Conservation (phyloP, 2,888 invertebrate species). For the Eudasyphora cyanicolor region DNA sequence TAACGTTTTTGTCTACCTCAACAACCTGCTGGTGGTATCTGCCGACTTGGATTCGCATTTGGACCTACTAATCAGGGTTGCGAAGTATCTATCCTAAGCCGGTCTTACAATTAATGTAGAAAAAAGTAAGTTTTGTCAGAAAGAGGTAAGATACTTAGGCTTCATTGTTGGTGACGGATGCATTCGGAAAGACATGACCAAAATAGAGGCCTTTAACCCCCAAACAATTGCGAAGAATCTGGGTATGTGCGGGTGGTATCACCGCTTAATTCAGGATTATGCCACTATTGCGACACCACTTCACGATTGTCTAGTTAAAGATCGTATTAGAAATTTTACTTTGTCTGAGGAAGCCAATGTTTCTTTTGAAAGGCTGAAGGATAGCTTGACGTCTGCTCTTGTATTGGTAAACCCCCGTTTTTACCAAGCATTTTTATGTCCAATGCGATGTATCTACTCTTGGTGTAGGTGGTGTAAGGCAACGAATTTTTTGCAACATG, state of each 20-base stretch:
- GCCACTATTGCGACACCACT: slow-evolving; percentile 25
- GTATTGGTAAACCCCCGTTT: background rate
- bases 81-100: background rate
- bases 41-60: slow-evolving; percentile 28
- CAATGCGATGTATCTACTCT: slow-evolving; percentile 34
- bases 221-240: slow-evolving; percentile 16
- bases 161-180: slow-evolving; percentile 32
- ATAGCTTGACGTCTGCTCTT: background rate
- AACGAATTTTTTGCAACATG: no score
- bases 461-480: no score
- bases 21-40: slow-evolving; percentile 22
- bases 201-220: background rate
- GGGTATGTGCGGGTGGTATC: slow-evolving; percentile 48
- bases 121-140: background rate
- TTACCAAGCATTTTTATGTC: background rate
- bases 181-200: background rate
- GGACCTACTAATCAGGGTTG: background rate
- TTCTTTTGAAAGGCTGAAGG: slow-evolving; percentile 5
- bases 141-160: slow-evolving; percentile 21
- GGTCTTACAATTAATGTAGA: slow-evolving; percentile 36
- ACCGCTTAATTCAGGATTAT: slow-evolving; percentile 34
- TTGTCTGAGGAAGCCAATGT: background rate
- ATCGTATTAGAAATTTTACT: background rate
- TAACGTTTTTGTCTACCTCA: slow-evolving; percentile 44
- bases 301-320: slow-evolving; percentile 31